Evolutionary conservation across 2,888 invertebrate genomes (phyloP), one percentile per base, ranked within the genome.

Genomic region (Epistrophe grossulariae): DNA sequence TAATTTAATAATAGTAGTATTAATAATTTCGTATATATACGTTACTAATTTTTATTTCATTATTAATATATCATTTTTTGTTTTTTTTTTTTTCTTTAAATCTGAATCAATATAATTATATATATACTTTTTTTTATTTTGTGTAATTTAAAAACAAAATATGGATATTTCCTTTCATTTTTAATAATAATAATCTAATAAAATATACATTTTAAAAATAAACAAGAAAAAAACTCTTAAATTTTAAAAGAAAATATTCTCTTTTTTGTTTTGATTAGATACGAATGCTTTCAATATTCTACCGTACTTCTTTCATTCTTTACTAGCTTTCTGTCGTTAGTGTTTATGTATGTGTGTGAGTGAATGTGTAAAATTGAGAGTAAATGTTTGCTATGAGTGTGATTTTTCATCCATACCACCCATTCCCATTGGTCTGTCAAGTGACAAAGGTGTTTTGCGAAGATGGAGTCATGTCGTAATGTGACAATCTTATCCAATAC

Each of bases 331-430:
- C 40, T 72, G 59, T 82, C 55, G 68, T 76, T 72, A 73, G 74
- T 45, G 55, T 78, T 64, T 71, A 50, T 89, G 79, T 88, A 50
- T 78, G 77, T 88, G 71, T 45, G 74, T 71, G 73, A 74, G 62
- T 55, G 28, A 31, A 31, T 89, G 79, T 88, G 64, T 89, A 90
- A 90, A 89, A 91, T 90, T 91, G 90, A 90, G 89, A 90, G 88
- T 88, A 89, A 66, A 77, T 68, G 79, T 68, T 72, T 57, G n/a
- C n/a, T 73, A 84, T 68, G 81, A 81, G 72, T 28, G 40, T 66
- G 48, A 64, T 77, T 80, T 59, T 62, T 7, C 24, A 59, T 72
- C 70, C 74, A 79, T 72, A 76, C 77, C 66, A 73, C 35, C 50
- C 35, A 50, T 68, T 68, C 68, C 68, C 50, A 68, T n/a, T n/a